Evolutionary conservation across 30 jellyfish, hydroid and myxozoan species (phyloP).

Genomic region (Turritopsis rubra): DNA sequence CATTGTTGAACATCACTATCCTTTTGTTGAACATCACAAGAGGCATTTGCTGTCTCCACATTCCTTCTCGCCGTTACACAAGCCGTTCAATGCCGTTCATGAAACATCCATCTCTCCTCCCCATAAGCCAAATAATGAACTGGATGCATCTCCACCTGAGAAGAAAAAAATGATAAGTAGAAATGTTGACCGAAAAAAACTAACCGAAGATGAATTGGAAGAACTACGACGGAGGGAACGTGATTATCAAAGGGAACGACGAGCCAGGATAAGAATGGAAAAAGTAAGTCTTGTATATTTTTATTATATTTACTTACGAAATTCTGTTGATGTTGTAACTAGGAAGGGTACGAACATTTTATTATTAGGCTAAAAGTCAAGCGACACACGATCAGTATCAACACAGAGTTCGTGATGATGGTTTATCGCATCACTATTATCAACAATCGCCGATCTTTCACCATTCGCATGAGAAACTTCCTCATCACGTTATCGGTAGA

Average conservation of each 20-base stretch:
- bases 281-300: conserved; percentile 32
- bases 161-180: conserved; percentile 45
- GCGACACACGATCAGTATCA: conserved; percentile 19
- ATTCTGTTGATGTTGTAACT: neutral
- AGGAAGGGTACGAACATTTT: neutral
- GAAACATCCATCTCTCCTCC: conserved; percentile 11
- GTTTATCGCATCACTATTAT: neutral
- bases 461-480: neutral
- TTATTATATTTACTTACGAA: neutral
- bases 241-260: conserved; percentile 72
- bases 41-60: conserved; percentile 15
- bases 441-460: conserved; percentile 5
- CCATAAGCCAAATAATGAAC: neutral
- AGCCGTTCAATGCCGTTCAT: neutral
- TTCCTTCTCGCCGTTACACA: neutral
- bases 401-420: neutral
- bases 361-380: conserved; percentile 29
- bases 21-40: neutral
- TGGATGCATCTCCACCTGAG: conserved; percentile 22
- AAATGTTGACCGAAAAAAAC: conserved; percentile 60
- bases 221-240: conserved; percentile 69
- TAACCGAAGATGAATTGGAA: conserved; percentile 72
- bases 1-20: neutral
- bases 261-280: conserved; percentile 76
- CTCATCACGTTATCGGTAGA: neutral